Evolutionary conservation across 1,140 invertebrate genomes (phyloP), one percentile per base, ranked within the genome.

Genomic region (Hetaerina americana): DNA sequence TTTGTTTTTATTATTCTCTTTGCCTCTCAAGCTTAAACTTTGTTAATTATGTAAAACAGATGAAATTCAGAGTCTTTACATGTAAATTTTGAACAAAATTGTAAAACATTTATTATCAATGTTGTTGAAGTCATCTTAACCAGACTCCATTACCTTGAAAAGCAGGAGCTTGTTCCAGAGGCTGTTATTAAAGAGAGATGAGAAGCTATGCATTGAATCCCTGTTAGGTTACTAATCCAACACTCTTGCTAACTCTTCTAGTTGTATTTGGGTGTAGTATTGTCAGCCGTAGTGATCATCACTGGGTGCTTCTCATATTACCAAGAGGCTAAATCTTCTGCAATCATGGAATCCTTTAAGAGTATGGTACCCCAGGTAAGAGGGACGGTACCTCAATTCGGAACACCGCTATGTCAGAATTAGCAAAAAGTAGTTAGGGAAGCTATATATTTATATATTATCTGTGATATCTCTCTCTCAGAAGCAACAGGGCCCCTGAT

Each of bases 331-430:
- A 89, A 87, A 77, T 88, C 87, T 74, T 82, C 85, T 15, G 85
- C 85, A 72, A 88, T 92, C 22, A 93, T 93, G 90, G 90, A 89
- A 72, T 89, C 87, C 0, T 90, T 90, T 75, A 84, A 85, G 72
- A 88, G 88, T 77, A 81, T 91, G 80, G 85, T 90, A 6, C 89
- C 89, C 0, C 81, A 82, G 73, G 71, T 80, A 68, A 68, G 40
- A 57, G 40, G 40, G 40, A 57, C 15, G 22, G 40, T 18, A 10
- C 40, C 3, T 57, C 1, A 18, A n/a, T n/a, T n/a, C n/a, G n/a
- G 22, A 57, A 57, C 40, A 57, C 40, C 40, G 15, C 40, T 57
- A n/a, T 57, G 40, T 57, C 22, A 57, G 40, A 57, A 57, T 18
- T 12, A 18, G 40, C 40, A 12, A 57, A 57, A 57, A 18, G 40